phyloP scores from a whole-genome alignment of 2,888 invertebrate species.

The Lithophane semibrunnea region DNA sequence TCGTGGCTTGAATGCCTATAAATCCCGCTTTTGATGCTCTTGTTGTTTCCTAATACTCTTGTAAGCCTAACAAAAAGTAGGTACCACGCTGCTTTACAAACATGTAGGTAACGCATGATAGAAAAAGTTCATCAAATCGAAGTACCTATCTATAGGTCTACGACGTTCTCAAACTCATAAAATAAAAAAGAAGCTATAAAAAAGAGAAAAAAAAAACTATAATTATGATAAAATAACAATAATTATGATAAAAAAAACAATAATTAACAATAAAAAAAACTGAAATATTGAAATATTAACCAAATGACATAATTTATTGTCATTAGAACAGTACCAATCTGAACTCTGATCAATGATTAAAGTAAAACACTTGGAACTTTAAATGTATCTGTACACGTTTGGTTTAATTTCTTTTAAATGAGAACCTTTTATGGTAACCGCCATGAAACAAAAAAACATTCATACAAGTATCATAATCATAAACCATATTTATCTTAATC shows the following conservation, averaged over 20 bases:
- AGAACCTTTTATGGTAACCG: constrained; percentile 9
- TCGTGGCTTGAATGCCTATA: neutral
- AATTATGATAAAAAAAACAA: too few species aligned
- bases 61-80: neutral
- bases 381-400: neutral
- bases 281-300: too few species aligned
- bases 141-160: too few species aligned
- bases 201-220: neutral
- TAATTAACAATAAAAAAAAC: too few species aligned
- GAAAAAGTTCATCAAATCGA: too few species aligned
- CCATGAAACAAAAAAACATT: constrained; percentile 17
- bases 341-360: neutral
- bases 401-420: constrained; percentile 26
- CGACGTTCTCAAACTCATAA: too few species aligned
- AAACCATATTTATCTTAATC: constrained; percentile 50
- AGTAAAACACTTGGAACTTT: neutral
- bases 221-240: too few species aligned
- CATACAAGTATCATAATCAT: constrained; percentile 21
- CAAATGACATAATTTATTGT: too few species aligned
- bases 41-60: neutral
- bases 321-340: neutral
- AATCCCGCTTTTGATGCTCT: neutral
- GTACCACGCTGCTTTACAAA: neutral
- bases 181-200: too few species aligned
- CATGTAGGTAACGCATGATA: neutral